phyloP scores from a whole-genome alignment of 1,140 invertebrate species.

The Aphis gossypii region DNA sequence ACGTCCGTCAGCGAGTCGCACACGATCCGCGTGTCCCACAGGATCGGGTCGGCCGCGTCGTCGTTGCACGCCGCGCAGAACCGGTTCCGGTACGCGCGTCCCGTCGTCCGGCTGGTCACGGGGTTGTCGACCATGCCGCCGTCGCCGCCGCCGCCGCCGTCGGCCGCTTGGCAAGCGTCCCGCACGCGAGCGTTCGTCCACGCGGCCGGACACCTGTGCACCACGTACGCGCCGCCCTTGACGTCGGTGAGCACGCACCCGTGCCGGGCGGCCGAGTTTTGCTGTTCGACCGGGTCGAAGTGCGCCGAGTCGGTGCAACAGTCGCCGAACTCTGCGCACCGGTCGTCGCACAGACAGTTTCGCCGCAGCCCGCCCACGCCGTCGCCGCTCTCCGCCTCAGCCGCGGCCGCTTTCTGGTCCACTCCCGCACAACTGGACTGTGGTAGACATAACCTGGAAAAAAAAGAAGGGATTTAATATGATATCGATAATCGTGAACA shows the following conservation, averaged over 20 bases:
- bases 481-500: too few species aligned
- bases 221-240: conserved; percentile 66
- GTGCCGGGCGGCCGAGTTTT: conserved; percentile 61
- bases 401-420: background rate
- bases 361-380: conserved; percentile 58
- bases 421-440: background rate
- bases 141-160: conserved; percentile 61
- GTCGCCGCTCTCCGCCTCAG: background rate
- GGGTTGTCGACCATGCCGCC: conserved; percentile 65
- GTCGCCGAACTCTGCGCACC: conserved; percentile 66
- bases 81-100: conserved; percentile 68
- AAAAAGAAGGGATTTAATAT: too few species aligned
- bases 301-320: conserved; percentile 67
- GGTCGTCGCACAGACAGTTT: conserved; percentile 68
- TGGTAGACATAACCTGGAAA: background rate
- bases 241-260: conserved; percentile 63
- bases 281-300: conserved; percentile 63
- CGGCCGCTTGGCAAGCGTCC: conserved; percentile 59
- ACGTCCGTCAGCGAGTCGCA: background rate
- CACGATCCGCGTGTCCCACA: background rate
- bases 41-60: conserved; percentile 60
- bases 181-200: conserved; percentile 63
- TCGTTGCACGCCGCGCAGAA: conserved; percentile 70
- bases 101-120: conserved; percentile 64
- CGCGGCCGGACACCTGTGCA: conserved; percentile 64